Percentiles rank a stretch among this genome's conserved stretches.
phyloP scores from a whole-genome alignment of 1,140 invertebrate species.

The Eciton burchellii region DNA sequence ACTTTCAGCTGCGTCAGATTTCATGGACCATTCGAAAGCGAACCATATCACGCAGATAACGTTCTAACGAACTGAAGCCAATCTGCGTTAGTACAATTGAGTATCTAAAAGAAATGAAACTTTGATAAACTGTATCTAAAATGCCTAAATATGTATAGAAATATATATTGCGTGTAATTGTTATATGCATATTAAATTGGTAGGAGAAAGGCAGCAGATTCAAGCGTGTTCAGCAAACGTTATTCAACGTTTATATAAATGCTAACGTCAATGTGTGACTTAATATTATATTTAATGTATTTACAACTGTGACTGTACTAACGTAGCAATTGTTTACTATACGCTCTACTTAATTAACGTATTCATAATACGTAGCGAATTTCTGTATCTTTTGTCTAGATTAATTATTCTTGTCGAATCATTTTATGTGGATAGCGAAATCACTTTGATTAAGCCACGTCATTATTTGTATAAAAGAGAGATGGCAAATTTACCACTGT shows the following conservation, averaged over 20 bases:
- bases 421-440: not conserved
- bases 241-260: slow-evolving; percentile 7
- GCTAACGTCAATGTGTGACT: slow-evolving; percentile 5
- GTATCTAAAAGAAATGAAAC: slow-evolving; percentile 40
- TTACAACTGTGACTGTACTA: not conserved
- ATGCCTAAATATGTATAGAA: slow-evolving; percentile 38
- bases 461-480: not conserved
- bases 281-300: not conserved
- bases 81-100: slow-evolving; percentile 66
- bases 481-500: not conserved
- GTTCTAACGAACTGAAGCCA: slow-evolving; percentile 58
- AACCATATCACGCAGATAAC: slow-evolving; percentile 64
- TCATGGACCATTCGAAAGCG: slow-evolving; percentile 61
- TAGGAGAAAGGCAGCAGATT: not conserved
- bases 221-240: slow-evolving; percentile 13
- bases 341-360: not conserved
- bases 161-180: slow-evolving; percentile 34
- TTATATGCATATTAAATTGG: not conserved
- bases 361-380: not conserved
- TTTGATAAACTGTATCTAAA: slow-evolving; percentile 57
- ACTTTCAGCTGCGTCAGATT: slow-evolving; percentile 43
- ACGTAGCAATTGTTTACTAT: not conserved
- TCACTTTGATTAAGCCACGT: not conserved
- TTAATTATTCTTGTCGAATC: not conserved
- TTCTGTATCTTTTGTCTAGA: not conserved